A percentile compares a stretch with the other conserved stretches of the same genome.
phyloP scores from a whole-genome alignment of 1,140 invertebrate species.

The Tyrophagus putrescentiae region DNA sequence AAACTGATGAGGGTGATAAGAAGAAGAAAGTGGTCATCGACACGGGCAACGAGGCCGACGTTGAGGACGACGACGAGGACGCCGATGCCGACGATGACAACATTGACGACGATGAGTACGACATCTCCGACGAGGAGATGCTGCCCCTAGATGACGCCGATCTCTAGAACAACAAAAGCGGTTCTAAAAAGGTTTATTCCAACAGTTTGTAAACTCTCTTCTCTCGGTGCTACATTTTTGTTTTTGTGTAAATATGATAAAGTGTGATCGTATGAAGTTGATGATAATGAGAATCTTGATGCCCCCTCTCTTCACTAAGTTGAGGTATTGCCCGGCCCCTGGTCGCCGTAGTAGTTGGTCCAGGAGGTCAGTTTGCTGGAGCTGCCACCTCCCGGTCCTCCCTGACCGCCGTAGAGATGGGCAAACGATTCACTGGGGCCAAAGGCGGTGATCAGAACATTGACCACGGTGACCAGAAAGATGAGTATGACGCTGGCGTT shows the following conservation, averaged over 20 bases:
- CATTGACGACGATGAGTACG: background rate
- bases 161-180: background rate
- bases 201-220: background rate
- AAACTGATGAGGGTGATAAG: constrained; percentile 5
- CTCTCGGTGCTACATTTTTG: no score
- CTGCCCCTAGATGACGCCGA: background rate
- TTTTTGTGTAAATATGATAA: no score
- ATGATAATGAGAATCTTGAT: no score
- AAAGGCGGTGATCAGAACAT: constrained; percentile 29
- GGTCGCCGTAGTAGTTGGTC: background rate
- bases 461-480: constrained; percentile 28
- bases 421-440: constrained; percentile 24
- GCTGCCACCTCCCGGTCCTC: background rate
- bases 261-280: no score
- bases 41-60: background rate
- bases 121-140: constrained; percentile 5
- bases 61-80: constrained; percentile 11
- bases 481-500: constrained; percentile 28
- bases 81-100: background rate
- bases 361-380: background rate
- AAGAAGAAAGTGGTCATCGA: background rate
- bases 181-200: background rate
- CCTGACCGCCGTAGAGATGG: background rate
- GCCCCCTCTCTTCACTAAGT: no score
- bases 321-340: no score